These are phyloP conservation scores for Drosophila gunungcola DNA, from an alignment of 1,140 invertebrate genomes.

Conservation along the genomic window DNA sequence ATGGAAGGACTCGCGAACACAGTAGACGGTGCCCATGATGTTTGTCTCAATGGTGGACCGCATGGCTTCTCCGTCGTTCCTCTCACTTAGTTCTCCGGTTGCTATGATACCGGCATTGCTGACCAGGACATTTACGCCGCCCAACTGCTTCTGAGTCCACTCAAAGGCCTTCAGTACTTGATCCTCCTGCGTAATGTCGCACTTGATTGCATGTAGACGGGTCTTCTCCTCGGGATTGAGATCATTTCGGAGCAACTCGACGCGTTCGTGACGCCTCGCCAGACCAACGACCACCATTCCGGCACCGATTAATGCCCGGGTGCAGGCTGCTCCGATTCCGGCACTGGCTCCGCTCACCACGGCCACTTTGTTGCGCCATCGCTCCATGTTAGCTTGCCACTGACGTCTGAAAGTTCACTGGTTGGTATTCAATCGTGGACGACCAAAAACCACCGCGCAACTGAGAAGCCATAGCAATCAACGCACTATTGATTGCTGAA, in stretches of 20 bases:
- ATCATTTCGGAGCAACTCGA: constrained; percentile 85
- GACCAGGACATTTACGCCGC: constrained; percentile 89
- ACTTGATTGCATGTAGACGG: constrained; percentile 85
- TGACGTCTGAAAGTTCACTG: constrained; percentile 39
- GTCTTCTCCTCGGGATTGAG: constrained; percentile 36
- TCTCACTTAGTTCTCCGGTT: constrained; percentile 85
- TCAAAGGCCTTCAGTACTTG: constrained; percentile 89
- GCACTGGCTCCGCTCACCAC: constrained; percentile 85
- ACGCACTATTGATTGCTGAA: constrained; percentile 15
- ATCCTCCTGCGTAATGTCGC: constrained; percentile 88
- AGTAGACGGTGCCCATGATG: constrained; percentile 88
- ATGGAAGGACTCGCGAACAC: constrained; percentile 88
- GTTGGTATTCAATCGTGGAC: background rate
- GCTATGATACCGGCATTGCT: constrained; percentile 90
- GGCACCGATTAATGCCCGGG: constrained; percentile 84
- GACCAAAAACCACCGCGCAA: background rate
- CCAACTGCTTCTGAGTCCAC: constrained; percentile 87
- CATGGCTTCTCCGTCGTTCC: constrained; percentile 78
- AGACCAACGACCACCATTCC: constrained; percentile 89
- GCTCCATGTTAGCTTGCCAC: constrained; percentile 65
- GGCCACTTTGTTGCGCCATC: constrained; percentile 82
- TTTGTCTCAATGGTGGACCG: constrained; percentile 88
- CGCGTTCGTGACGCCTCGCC: constrained; percentile 87
- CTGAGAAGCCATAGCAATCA: constrained; percentile 18
- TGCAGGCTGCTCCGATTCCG: constrained; percentile 86